Evolutionary conservation across 2,797 vertebrate genomes (phyloP).

Genomic region (Enteromius treurensis): DNA sequence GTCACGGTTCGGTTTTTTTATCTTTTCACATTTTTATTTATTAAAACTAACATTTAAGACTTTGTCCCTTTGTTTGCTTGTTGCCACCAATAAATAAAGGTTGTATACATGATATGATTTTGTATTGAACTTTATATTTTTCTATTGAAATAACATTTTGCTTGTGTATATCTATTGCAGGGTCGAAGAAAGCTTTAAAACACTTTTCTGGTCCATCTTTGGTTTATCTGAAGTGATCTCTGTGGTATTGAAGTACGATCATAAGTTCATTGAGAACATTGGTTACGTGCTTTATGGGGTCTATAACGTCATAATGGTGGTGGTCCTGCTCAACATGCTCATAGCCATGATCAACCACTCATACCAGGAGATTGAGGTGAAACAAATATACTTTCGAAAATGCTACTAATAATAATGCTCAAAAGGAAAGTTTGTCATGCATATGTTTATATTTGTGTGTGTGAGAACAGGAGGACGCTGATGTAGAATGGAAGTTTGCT

Average conservation of each 20-base stretch:
- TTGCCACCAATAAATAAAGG: not conserved
- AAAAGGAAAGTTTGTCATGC: not conserved
- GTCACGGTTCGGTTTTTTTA: too few species aligned
- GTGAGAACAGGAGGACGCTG: constrained; percentile 82
- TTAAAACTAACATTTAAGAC: too few species aligned
- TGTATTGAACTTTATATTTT: too few species aligned
- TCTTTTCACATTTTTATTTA: too few species aligned
- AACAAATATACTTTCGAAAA: constrained; percentile 4
- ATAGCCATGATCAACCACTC: constrained; percentile 91
- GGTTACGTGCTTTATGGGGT: constrained; percentile 85
- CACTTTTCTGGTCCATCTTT: constrained; percentile 90
- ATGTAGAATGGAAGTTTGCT: constrained; percentile 89
- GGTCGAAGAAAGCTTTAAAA: constrained; percentile 89
- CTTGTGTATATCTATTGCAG: constrained; percentile 67
- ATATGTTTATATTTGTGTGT: constrained; percentile 5
- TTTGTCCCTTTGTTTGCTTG: too few species aligned
- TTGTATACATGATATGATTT: not conserved
- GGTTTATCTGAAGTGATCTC: constrained; percentile 86
- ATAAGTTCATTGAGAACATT: constrained; percentile 90
- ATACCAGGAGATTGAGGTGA: constrained; percentile 89
- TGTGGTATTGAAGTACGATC: constrained; percentile 86
- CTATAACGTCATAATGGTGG: constrained; percentile 88
- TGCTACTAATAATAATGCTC: not conserved
- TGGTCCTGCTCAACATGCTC: constrained; percentile 87
- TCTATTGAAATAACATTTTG: not conserved